Base-by-base conservation (phyloP, 2,888 invertebrate species). In the Ectropis crepuscularia region DNA sequence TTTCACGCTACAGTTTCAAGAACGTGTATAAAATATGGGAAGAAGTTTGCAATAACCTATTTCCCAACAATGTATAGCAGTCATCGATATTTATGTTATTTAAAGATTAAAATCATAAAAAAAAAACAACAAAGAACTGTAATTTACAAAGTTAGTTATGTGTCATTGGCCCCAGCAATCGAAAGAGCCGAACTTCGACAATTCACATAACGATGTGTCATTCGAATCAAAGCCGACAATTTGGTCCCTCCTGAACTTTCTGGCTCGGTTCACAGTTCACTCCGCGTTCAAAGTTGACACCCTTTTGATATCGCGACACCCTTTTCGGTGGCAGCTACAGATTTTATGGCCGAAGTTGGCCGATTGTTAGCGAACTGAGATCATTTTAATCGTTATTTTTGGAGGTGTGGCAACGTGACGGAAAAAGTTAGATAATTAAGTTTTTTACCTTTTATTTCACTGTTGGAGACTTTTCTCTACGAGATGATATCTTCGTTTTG, bases 131-230 rank as follows among this genome's bases (percentile, higher is more conserved):
- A 1, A 28, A 28, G 16, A 28, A 28, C 16, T 28, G 16, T 28
- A 28, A 28, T 28, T 28, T 48, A 28, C 48, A 7, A 36, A 48
- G 48, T 48, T 4, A 28, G 48, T 36, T 48, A 36, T 36, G 50
- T 46, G 42, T 37, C 16, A 49, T 46, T 38, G 57, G 51, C 45
- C 37, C 55, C 50, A 62, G 68, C 60, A 51, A 64, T 66, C 59
- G 39, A 55, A 41, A 46, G 39, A 36, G 43, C 8, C 51, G 10
- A 71, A 69, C 71, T 69, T 67, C 61, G 69, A 67, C 71, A 64
- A 71, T 71, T 69, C 64, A 42, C 39, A 45, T 68, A 69, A 69
- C 66, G 66, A 68, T 55, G 57, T 70, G 68, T 67, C 68, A 57
- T 61, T 61, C 55, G 63, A 63, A 61, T 65, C 61, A 61, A 54